These are phyloP conservation scores for Caenorhabditis wallacei DNA, from an alignment of 2,888 invertebrate genomes.

Conservation along the genomic window DNA sequence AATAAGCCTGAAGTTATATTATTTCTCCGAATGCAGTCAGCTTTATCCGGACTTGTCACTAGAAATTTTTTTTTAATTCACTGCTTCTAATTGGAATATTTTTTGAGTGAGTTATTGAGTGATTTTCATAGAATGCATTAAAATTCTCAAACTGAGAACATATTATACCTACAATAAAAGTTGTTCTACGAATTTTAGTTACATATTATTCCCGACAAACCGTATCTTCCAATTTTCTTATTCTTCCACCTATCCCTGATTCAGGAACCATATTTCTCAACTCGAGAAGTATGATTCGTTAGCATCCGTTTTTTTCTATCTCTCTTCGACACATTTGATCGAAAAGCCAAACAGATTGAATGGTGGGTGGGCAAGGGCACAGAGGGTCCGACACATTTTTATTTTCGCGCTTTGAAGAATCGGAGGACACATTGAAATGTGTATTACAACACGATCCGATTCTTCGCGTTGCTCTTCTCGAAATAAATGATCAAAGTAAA, in stretches of 20 bases:
- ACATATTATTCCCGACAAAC: neutral
- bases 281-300: slow-evolving; percentile 18
- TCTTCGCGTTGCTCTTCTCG: slow-evolving; percentile 32
- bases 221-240: neutral
- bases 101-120: too few relatives aligned
- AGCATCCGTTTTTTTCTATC: slow-evolving; percentile 47
- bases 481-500: slow-evolving; percentile 53
- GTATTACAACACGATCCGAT: slow-evolving; percentile 52
- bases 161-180: neutral
- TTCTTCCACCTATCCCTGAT: neutral
- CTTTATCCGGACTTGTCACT: too few relatives aligned
- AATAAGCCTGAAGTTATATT: too few relatives aligned
- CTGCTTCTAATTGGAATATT: too few relatives aligned
- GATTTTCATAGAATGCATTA: too few relatives aligned
- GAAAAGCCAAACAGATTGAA: slow-evolving; percentile 29
- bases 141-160: too few relatives aligned
- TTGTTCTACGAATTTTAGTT: neutral
- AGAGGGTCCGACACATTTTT: slow-evolving; percentile 37
- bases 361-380: slow-evolving; percentile 45
- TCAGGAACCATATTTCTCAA: neutral
- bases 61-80: too few relatives aligned
- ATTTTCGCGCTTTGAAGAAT: slow-evolving; percentile 29
- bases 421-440: slow-evolving; percentile 52
- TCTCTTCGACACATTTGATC: slow-evolving; percentile 33
- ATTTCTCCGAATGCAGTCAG: too few relatives aligned